Base-by-base conservation (phyloP, 2,888 invertebrate genomes). In the Caradrina clavipalpis region DNA sequence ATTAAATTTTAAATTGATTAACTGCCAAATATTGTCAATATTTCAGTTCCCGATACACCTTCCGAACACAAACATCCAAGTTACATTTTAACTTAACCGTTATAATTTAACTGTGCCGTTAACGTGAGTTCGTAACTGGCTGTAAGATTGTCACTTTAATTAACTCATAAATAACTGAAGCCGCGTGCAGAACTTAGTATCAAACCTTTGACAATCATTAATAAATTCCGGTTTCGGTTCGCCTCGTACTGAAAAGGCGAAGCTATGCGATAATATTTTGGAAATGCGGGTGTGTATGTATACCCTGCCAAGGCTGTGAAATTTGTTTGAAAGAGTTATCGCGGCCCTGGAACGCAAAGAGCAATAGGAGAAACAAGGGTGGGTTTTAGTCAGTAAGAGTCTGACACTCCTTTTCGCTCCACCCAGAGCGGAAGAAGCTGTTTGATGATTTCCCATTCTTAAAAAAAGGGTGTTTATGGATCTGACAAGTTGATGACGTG, bases 121-220 rank as follows among this genome's bases (percentile, higher is more conserved):
- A 81, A 79, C 64, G 65, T 31, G 69, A 81, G 73, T 73, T 81
- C 54, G 71, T 71, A 76, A 80, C 73, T 71, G 76, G 72, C 55
- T 68, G 45, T 65, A 72, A 81, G 71, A 72, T 79, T 76, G 82
- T 71, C 76, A 81, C 22, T 76, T 81, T 81, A 81, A 81, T 79
- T 76, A 79, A 76, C 64, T 81, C 72, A 81, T 81, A 79, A 81
- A 81, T 81, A 76, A 73, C 65, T 71, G 67, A 76, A 72, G 62
- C 57, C 59, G 15, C 50, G 61, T 69, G 56, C 76, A 68, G 61
- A 65, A 45, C 73, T 76, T 73, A 62, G 72, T 76, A 70, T 65
- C 73, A 69, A 76, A 78, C 74, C 69, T 60, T 69, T 62, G 69
- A 76, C 58, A 76, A 76, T 76, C 65, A 79, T 79, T 76, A 69